Percentiles rank a stretch among this genome's conserved stretches.
Evolutionary conservation across 2,113 vertebrate species (phyloP).

Genomic region (Prunella himalayana): DNA sequence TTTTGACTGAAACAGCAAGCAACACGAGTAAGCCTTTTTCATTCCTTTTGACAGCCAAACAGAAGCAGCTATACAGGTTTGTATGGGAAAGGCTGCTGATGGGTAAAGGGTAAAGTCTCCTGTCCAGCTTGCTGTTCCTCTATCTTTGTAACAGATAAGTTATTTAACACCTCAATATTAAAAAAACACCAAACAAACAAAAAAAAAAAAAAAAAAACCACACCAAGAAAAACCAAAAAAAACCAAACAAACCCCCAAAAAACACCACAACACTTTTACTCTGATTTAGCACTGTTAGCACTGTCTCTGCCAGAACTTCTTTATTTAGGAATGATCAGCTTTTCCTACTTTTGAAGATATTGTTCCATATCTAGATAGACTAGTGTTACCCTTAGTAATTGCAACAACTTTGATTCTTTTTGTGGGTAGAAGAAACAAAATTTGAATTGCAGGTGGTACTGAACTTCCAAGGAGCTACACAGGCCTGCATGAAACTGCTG

Average conservation of each 20-base stretch:
- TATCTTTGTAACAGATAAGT: background rate
- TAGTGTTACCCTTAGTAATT: background rate
- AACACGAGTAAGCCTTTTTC: background rate
- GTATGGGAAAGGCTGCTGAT: background rate
- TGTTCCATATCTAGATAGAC: background rate
- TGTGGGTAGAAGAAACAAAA: background rate
- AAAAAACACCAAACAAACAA: too few species aligned
- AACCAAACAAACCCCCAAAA: background rate
- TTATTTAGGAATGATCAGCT: background rate
- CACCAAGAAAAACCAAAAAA: too few species aligned
- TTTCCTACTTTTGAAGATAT: background rate
- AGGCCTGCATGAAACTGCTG: background rate
- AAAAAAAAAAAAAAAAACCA: too few species aligned
- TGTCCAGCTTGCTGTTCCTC: background rate
- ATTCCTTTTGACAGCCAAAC: background rate
- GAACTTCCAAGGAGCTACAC: background rate
- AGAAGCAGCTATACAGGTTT: background rate
- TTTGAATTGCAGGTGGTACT: background rate
- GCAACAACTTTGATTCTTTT: background rate
- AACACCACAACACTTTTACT: rapidly evolving
- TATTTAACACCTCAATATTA: background rate
- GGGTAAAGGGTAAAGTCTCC: background rate
- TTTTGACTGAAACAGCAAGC: background rate
- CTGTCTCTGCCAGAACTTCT: background rate
- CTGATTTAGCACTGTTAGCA: background rate